A percentile compares a stretch with the other conserved stretches of the same genome.
Evolutionary conservation across 2,888 invertebrate species (phyloP).

Genomic region (Elegia similella): DNA sequence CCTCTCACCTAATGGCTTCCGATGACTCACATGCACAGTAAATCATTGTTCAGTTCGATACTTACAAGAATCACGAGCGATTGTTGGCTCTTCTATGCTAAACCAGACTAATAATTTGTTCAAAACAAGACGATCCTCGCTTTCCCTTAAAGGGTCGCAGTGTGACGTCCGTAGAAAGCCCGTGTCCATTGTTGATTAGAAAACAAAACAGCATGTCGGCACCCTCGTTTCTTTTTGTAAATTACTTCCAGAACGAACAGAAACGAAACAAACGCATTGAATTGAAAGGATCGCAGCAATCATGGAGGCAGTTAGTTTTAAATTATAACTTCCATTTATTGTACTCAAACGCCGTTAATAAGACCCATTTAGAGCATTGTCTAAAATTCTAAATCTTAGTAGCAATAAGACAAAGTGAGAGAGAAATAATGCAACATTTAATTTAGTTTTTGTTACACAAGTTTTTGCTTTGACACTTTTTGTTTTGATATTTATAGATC

Average conservation of each 20-base stretch:
- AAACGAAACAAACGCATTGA: slow-evolving; percentile 68
- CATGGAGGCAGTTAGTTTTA: slow-evolving; percentile 70
- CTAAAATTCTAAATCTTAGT: background rate
- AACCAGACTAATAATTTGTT: slow-evolving; percentile 80
- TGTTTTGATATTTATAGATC: background rate
- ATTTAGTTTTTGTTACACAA: background rate
- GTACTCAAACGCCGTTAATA: slow-evolving; percentile 17
- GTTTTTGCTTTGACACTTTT: background rate
- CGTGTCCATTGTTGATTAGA: slow-evolving; percentile 64
- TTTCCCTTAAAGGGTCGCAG: slow-evolving; percentile 66
- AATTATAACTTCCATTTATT: slow-evolving; percentile 52
- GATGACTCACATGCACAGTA: slow-evolving; percentile 74
- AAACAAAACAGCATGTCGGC: slow-evolving; percentile 77
- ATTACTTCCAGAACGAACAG: slow-evolving; percentile 54
- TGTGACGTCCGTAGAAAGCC: slow-evolving; percentile 67
- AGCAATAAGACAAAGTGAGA: background rate
- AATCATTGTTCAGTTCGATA: slow-evolving; percentile 65
- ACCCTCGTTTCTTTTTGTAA: slow-evolving; percentile 73
- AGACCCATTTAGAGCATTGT: slow-evolving; percentile 17
- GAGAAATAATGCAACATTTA: background rate
- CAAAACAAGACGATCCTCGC: slow-evolving; percentile 66
- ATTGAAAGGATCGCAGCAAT: slow-evolving; percentile 55
- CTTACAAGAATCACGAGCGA: slow-evolving; percentile 73
- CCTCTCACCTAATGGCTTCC: slow-evolving; percentile 61
- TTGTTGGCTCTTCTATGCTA: slow-evolving; percentile 69